Percentiles rank a stretch among this genome's conserved stretches.
phyloP scores from a whole-genome alignment of 2,113 vertebrate species.

The Trogon surrucura region DNA sequence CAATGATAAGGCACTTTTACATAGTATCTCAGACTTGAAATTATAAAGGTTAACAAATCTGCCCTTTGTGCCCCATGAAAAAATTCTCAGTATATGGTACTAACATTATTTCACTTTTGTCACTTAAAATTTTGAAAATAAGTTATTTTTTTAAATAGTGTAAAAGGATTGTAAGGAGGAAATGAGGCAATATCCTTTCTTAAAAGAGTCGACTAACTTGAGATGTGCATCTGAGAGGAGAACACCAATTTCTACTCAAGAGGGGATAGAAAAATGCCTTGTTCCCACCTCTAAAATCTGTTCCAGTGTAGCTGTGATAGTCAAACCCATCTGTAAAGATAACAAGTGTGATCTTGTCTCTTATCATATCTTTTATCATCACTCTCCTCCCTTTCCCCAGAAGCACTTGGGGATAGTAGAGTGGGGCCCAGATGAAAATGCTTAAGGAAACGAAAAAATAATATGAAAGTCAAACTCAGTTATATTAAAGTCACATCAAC shows the following conservation, averaged over 20 bases:
- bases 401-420: not conserved
- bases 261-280: not conserved
- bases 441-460: not conserved
- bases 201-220: not conserved
- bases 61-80: not conserved
- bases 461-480: not conserved
- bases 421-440: not conserved
- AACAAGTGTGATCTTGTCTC: not conserved
- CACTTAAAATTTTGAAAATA: not conserved
- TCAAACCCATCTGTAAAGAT: not conserved
- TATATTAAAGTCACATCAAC: not conserved
- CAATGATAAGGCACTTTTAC: not conserved
- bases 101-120: not conserved
- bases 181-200: not conserved
- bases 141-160: not conserved
- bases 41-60: not conserved
- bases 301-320: not conserved
- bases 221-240: not conserved
- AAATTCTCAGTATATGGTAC: not conserved
- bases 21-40: not conserved
- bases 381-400: not conserved
- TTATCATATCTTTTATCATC: not conserved
- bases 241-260: not conserved
- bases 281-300: not conserved
- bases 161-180: not conserved